A percentile compares a stretch with the other conserved stretches of the same genome.
Evolutionary conservation across 2,888 invertebrate species (phyloP).

Genomic region (Lordiphosa andalusiaca): DNA sequence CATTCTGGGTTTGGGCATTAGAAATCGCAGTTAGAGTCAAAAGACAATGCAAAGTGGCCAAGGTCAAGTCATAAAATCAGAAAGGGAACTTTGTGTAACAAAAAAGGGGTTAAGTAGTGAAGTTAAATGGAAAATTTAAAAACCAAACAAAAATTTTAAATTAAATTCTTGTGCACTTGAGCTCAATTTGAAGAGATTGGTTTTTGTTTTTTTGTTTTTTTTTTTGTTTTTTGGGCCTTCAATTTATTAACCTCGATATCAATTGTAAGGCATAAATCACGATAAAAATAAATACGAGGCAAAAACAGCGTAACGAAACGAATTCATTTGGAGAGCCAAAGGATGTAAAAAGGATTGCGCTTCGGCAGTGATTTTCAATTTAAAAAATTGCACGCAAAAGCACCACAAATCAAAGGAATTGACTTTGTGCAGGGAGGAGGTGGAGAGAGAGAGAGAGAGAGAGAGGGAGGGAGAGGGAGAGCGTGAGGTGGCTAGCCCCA

Average conservation of each 20-base stretch:
- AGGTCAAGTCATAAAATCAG: constrained; percentile 32
- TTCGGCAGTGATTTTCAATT: constrained; percentile 71
- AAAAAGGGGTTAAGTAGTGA: constrained; percentile 59
- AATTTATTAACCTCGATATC: constrained; percentile 74
- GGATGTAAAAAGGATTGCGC: constrained; percentile 69
- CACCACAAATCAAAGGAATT: constrained; percentile 77
- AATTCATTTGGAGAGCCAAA: constrained; percentile 60
- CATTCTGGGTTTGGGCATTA: constrained; percentile 7
- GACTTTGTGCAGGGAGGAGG: constrained; percentile 51
- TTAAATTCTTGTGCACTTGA: constrained; percentile 51
- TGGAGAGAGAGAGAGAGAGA: constrained; percentile 9
- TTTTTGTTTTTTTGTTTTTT: constrained; percentile 7
- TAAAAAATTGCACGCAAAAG: constrained; percentile 75
- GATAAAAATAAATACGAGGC: constrained; percentile 71
- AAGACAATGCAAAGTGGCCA: constrained; percentile 29
- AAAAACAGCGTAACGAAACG: constrained; percentile 44
- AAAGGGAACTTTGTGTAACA: constrained; percentile 3
- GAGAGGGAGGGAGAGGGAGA: constrained; percentile 13
- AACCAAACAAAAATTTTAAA: too few relatives aligned
- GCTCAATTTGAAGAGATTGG: constrained; percentile 56
- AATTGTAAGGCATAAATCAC: constrained; percentile 70
- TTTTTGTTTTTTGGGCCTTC: constrained; percentile 45
- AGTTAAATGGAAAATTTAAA: constrained; percentile 30
- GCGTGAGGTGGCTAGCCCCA: constrained; percentile 11
- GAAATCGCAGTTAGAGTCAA: constrained; percentile 24